Percentiles rank a stretch among this genome's conserved stretches.
Evolutionary conservation across 2,888 invertebrate species (phyloP).

Genomic region (Ennomos erosarius): DNA sequence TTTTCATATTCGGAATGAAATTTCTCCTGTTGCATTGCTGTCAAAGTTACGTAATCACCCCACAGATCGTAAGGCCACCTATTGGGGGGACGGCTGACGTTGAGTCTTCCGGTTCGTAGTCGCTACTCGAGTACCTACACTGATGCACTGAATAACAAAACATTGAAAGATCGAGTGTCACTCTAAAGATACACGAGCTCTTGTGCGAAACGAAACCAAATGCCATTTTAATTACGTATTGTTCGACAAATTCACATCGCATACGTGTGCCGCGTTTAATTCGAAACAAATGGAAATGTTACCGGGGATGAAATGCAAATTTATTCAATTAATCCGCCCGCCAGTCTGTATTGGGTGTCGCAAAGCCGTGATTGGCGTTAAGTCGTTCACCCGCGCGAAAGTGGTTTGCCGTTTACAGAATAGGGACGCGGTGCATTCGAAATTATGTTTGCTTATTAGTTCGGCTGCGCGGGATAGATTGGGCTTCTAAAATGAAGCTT

Average conservation of each 20-base stretch:
- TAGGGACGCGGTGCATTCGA: conserved; percentile 65
- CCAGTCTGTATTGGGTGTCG: conserved; percentile 78
- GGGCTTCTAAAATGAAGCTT: background rate
- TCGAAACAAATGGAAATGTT: conserved; percentile 81
- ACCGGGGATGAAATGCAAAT: conserved; percentile 76
- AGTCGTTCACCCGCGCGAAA: conserved; percentile 69
- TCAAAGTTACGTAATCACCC: no score
- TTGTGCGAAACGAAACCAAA: background rate
- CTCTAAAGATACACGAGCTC: background rate
- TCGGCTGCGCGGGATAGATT: conserved; percentile 41
- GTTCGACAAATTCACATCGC: conserved; percentile 36
- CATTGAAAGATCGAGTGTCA: background rate
- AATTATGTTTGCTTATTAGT: conserved; percentile 76
- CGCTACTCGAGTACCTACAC: no score
- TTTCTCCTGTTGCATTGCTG: no score
- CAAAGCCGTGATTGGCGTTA: conserved; percentile 79
- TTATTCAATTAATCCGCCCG: conserved; percentile 82
- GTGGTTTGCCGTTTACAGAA: conserved; percentile 68
- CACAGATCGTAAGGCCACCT: no score
- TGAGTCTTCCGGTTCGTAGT: no score
- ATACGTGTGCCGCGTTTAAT: conserved; percentile 56
- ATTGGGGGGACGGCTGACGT: no score
- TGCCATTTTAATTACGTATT: conserved; percentile 40
- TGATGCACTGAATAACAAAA: background rate
- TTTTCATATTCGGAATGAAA: no score